Conservation (phyloP, 2,113 vertebrate genomes). For the Eptatretus burgeri region DNA sequence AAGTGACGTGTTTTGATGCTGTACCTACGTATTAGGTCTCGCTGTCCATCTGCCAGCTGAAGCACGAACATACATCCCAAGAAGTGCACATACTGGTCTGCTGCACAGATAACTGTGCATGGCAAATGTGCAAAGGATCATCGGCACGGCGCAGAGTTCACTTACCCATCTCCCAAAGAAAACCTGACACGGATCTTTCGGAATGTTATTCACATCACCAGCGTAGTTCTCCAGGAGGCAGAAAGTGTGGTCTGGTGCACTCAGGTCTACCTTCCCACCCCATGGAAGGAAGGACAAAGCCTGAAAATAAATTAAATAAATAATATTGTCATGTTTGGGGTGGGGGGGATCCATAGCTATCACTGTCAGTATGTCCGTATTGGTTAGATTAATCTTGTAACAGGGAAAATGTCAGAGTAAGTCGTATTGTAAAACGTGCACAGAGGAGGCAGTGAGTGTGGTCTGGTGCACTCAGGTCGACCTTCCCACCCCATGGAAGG, state of each 20-base stretch:
- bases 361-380: too few species aligned
- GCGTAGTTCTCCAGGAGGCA: slow-evolving; percentile 79
- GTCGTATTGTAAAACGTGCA: too few species aligned
- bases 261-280: slow-evolving; percentile 57
- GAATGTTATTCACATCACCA: slow-evolving; percentile 47
- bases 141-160: neutral
- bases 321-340: neutral
- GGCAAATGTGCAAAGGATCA: neutral
- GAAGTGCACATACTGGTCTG: neutral
- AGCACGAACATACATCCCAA: slow-evolving; percentile 9
- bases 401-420: too few species aligned
- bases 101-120: neutral
- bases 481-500: slow-evolving; percentile 56
- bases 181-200: slow-evolving; percentile 35
- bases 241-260: slow-evolving; percentile 49
- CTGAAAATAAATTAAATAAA: slow-evolving; percentile 16
- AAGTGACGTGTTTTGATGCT: slow-evolving; percentile 91
- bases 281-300: slow-evolving; percentile 66
- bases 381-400: too few species aligned
- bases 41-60: slow-evolving; percentile 77
- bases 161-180: slow-evolving; percentile 95
- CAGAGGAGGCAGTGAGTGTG: slow-evolving; percentile 55
- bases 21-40: slow-evolving; percentile 39
- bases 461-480: slow-evolving; percentile 54
- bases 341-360: too few species aligned